Evolutionary conservation across 1,140 invertebrate species (phyloP).

Genomic region (Oreohelix idahoensis): DNA sequence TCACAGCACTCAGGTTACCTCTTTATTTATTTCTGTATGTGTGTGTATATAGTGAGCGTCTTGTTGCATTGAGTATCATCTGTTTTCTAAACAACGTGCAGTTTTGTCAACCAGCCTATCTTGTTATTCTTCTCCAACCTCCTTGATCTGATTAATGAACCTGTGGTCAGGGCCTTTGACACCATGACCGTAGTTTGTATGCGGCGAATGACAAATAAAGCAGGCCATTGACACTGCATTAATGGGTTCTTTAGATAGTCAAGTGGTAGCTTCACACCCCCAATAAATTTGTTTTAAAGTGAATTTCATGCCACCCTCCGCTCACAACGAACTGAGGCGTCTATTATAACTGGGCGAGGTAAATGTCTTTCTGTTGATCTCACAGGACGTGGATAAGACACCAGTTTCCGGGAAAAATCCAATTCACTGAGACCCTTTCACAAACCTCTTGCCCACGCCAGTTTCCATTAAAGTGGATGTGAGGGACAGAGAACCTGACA

Average conservation of each 20-base stretch:
- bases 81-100: too few species aligned
- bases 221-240: background rate
- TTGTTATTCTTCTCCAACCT: background rate
- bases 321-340: background rate
- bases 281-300: background rate
- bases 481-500: background rate
- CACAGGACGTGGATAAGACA: background rate
- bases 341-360: background rate
- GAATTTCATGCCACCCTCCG: background rate
- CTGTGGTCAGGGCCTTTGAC: background rate
- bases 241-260: background rate
- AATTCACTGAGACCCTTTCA: background rate
- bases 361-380: background rate
- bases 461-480: background rate
- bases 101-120: background rate
- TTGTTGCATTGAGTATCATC: too few species aligned
- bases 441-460: background rate
- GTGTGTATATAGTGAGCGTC: too few species aligned
- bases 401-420: background rate
- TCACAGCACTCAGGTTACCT: too few species aligned
- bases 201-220: background rate
- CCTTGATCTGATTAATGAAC: conserved; percentile 4
- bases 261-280: background rate
- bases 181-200: background rate
- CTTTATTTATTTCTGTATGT: too few species aligned